Percentiles rank a stretch among this genome's conserved stretches.
These are phyloP conservation scores for Drosophila kikkawai DNA, from an alignment of 1,140 invertebrate genomes.

Conservation along the genomic window DNA sequence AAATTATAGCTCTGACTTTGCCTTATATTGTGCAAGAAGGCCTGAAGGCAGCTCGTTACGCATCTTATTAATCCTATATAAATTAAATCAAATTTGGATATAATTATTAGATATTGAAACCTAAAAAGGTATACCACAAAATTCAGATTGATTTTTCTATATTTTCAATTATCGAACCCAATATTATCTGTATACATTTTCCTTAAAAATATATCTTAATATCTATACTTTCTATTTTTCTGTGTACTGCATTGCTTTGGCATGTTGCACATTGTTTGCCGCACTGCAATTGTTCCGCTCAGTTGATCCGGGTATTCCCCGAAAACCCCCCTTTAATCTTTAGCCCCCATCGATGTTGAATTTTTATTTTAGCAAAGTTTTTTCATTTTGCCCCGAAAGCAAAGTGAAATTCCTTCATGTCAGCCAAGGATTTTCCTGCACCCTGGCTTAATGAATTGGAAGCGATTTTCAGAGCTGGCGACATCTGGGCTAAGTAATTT, in stretches of 20 bases:
- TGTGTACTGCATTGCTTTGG: conserved; percentile 21
- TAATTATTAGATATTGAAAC: too few species aligned
- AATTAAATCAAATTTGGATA: too few species aligned
- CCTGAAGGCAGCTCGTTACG: too few species aligned
- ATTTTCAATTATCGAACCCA: too few species aligned
- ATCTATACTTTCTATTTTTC: not conserved
- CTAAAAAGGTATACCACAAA: too few species aligned
- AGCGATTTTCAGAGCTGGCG: conserved; percentile 42
- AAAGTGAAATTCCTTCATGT: conserved; percentile 25
- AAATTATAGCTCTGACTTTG: too few species aligned
- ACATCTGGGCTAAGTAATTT: conserved; percentile 52
- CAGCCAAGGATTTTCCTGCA: conserved; percentile 28
- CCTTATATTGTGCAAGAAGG: too few species aligned
- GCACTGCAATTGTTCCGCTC: conserved; percentile 79
- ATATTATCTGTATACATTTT: too few species aligned
- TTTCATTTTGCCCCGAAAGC: conserved; percentile 56
- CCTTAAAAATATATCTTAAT: too few species aligned
- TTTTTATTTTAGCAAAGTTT: conserved; percentile 64
- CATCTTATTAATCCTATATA: too few species aligned
- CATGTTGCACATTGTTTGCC: conserved; percentile 74
- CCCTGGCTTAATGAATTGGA: conserved; percentile 65
- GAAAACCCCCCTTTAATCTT: conserved; percentile 25
- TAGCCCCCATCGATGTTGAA: conserved; percentile 9
- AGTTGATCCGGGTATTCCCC: conserved; percentile 47
- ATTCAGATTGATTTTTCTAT: too few species aligned